Percentiles rank a stretch among this genome's conserved stretches.
Evolutionary conservation across 2,888 invertebrate species (phyloP).

Genomic region (Laothoe populi): DNA sequence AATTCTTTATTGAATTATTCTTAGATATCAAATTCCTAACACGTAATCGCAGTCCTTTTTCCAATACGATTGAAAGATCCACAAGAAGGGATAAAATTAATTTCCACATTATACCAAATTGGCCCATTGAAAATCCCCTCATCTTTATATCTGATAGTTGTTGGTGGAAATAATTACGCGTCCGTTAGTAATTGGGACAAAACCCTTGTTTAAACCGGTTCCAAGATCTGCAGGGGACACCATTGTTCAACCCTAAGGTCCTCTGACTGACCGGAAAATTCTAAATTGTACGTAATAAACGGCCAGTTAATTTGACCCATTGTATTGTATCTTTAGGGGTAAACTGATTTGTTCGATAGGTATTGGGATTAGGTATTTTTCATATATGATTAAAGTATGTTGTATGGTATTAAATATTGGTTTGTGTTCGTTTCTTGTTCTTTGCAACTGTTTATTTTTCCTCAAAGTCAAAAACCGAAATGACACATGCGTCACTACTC

Average conservation of each 20-base stretch:
- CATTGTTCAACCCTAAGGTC: slow-evolving; percentile 60
- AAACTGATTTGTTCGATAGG: slow-evolving; percentile 29
- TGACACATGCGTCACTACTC: no score
- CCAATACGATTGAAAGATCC: neutral
- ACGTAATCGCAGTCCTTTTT: neutral
- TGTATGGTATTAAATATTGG: no score
- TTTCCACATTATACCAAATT: slow-evolving; percentile 17
- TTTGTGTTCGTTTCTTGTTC: no score
- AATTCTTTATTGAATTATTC: neutral
- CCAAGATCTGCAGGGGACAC: slow-evolving; percentile 76
- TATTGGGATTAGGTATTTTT: neutral
- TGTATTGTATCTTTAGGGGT: slow-evolving; percentile 41
- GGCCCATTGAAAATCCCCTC: slow-evolving; percentile 9
- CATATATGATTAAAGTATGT: no score
- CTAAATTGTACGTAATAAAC: slow-evolving; percentile 69
- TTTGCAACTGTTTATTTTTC: no score
- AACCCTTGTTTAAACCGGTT: slow-evolving; percentile 78
- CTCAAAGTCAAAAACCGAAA: no score
- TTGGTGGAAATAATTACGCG: slow-evolving; percentile 77
- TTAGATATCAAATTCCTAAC: neutral
- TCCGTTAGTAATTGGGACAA: slow-evolving; percentile 73
- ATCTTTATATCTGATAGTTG: slow-evolving; percentile 40
- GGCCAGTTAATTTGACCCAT: slow-evolving; percentile 62
- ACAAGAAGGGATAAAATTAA: neutral
- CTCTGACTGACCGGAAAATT: slow-evolving; percentile 73